Percentiles rank a stretch among this genome's conserved stretches.
These are phyloP conservation scores for Brachionus koreanus DNA, from an alignment of 1,140 invertebrate genomes.

Conservation along the genomic window DNA sequence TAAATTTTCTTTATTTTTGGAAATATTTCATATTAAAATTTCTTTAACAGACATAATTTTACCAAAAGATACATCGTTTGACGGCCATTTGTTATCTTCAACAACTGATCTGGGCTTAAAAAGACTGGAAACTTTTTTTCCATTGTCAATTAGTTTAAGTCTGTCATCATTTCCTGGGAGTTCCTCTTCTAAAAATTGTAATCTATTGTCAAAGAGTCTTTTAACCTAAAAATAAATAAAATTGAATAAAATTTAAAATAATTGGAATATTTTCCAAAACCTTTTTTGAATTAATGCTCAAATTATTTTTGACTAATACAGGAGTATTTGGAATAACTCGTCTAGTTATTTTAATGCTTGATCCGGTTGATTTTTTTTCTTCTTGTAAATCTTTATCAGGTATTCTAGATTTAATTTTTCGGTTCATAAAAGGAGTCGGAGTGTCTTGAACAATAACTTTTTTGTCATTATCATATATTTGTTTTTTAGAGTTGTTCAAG, in stretches of 20 bases:
- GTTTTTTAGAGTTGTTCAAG: background rate
- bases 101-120: background rate
- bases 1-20: background rate
- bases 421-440: constrained; percentile 10
- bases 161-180: background rate
- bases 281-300: background rate
- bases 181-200: background rate
- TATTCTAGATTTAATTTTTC: background rate
- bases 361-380: background rate
- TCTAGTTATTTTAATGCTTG: background rate
- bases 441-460: background rate
- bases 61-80: background rate
- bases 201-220: constrained; percentile 16
- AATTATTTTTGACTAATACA: background rate
- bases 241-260: background rate
- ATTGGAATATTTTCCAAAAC: background rate
- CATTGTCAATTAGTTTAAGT: background rate
- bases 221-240: background rate
- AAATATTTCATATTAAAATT: background rate
- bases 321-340: background rate
- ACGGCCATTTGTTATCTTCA: background rate
- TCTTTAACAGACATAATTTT: background rate
- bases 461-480: background rate
- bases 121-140: background rate
- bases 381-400: background rate